phyloP scores from a whole-genome alignment of 2,888 invertebrate genomes.

The Ichneumoninae sp. region DNA sequence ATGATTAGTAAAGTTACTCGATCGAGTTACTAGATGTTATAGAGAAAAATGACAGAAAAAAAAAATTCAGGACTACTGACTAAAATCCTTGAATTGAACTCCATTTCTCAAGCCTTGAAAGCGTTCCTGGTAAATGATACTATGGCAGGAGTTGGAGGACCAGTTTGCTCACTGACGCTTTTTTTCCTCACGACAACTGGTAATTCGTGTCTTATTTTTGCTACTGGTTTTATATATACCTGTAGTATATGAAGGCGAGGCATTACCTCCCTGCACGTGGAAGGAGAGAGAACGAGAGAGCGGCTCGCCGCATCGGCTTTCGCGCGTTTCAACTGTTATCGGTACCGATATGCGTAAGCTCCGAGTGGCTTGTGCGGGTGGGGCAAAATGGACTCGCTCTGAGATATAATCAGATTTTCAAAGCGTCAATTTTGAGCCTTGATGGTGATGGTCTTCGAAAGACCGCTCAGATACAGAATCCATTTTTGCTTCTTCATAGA shows the following conservation, averaged over 20 bases:
- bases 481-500: not conserved
- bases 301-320: constrained; percentile 25
- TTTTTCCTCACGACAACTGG: constrained; percentile 32
- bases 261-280: not conserved
- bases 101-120: constrained; percentile 20
- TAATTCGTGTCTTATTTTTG: constrained; percentile 43
- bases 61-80: not conserved
- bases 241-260: constrained; percentile 14
- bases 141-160: constrained; percentile 31
- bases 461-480: not conserved
- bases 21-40: no score
- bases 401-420: not conserved
- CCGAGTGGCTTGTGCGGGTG: constrained; percentile 22
- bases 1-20: not conserved
- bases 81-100: constrained; percentile 22
- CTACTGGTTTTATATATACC: constrained; percentile 9
- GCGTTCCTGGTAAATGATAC: constrained; percentile 24
- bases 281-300: constrained; percentile 22
- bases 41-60: not conserved
- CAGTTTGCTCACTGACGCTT: constrained; percentile 21
- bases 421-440: not conserved
- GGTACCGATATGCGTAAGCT: constrained; percentile 48
- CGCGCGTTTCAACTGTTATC: constrained; percentile 49
- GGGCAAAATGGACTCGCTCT: not conserved
- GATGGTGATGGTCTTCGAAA: not conserved